A percentile compares a stretch with the other conserved stretches of the same genome.
phyloP scores from a whole-genome alignment of 2,797 vertebrate genomes.

The Otolemur crassicaudatus region DNA sequence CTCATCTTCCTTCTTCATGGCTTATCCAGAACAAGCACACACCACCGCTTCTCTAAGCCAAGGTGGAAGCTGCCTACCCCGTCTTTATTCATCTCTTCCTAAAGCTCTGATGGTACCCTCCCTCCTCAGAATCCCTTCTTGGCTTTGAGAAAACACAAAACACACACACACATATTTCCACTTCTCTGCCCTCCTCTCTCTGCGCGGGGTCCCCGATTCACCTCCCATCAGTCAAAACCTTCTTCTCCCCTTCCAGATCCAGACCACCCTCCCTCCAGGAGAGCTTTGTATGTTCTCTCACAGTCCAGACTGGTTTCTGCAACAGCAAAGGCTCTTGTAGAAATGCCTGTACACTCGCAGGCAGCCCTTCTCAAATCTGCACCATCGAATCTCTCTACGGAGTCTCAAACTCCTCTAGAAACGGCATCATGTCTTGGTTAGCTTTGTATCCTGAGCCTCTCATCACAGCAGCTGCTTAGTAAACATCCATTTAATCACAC shows the following conservation, averaged over 20 bases:
- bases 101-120: neutral
- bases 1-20: neutral
- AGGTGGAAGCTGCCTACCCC: neutral
- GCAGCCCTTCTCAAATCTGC: no score
- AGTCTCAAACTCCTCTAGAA: neutral
- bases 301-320: neutral
- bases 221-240: neutral
- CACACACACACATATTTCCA: neutral
- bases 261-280: neutral
- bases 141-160: slow-evolving; percentile 4
- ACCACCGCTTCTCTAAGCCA: neutral
- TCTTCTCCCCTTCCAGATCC: neutral
- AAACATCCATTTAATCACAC: slow-evolving; percentile 43
- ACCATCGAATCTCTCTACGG: neutral
- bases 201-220: neutral
- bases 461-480: neutral
- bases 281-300: neutral
- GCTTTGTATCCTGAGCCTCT: neutral
- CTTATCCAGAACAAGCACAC: neutral
- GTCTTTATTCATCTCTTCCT: neutral
- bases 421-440: neutral
- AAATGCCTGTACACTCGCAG: neutral
- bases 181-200: neutral
- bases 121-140: neutral
- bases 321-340: neutral